phyloP scores from a whole-genome alignment of 92 coral and sea anemone species.

The Meandrina meandrites region DNA sequence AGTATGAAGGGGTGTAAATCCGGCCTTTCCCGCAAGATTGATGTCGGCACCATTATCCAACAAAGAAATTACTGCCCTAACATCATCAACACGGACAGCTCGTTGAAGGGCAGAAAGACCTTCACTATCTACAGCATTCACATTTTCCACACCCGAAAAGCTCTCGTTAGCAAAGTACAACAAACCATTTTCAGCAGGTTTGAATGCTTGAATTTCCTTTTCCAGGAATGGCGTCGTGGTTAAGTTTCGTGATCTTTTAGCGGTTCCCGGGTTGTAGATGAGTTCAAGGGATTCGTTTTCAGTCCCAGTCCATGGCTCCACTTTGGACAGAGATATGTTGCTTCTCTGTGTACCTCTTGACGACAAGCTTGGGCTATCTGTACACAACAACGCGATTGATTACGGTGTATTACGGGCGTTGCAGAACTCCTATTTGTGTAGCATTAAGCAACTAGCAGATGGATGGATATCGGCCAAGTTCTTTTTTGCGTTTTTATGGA shows the following conservation, averaged over 20 bases:
- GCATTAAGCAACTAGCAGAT: too few relatives aligned
- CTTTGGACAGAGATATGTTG: slow-evolving; percentile 16
- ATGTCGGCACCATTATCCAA: slow-evolving; percentile 63
- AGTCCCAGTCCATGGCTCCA: slow-evolving; percentile 27
- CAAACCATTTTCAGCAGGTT: neutral
- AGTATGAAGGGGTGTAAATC: slow-evolving; percentile 64
- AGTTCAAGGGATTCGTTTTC: slow-evolving; percentile 28
- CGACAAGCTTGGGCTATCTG: slow-evolving; percentile 17
- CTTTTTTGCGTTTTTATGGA: too few relatives aligned
- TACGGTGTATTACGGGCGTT: too few relatives aligned
- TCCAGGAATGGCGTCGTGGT: neutral
- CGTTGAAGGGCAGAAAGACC: slow-evolving; percentile 61
- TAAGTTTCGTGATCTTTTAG: neutral
- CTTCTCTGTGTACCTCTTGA: slow-evolving; percentile 32
- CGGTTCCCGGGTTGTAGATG: slow-evolving; percentile 21
- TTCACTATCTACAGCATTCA: slow-evolving; percentile 18
- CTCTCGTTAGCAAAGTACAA: neutral
- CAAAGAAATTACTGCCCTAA: slow-evolving; percentile 26
- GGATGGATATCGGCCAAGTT: too few relatives aligned
- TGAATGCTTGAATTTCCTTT: neutral
- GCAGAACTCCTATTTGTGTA: too few relatives aligned
- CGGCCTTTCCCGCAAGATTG: slow-evolving; percentile 28
- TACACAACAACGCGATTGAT: neutral
- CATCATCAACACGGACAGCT: slow-evolving; percentile 53
- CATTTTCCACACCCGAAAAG: neutral